Evolutionary conservation across 2,797 vertebrate genomes (phyloP), one percentile per base, ranked within the genome.

Genomic region (Avahi laniger): DNA sequence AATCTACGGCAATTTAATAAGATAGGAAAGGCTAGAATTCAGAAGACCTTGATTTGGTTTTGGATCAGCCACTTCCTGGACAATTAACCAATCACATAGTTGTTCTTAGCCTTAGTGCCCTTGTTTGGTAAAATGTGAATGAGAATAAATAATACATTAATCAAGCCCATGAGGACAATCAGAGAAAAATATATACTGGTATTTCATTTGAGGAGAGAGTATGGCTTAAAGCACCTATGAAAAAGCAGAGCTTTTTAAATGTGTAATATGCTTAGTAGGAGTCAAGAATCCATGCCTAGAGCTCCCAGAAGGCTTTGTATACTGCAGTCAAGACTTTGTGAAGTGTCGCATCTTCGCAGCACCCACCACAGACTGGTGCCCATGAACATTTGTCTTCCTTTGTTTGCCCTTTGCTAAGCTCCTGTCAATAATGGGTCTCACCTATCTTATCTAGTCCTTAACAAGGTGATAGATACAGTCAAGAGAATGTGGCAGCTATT

Each of bases 91-190:
- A 8, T 59, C 26, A 38, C 20, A 38, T 26, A 54, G 3, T 48
- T 52, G 5, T 79, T 92, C 33, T 61, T 48, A 86, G 22, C 22
- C 10, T 70, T 46, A 73, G 15, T 90, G 28, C 18, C 48, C 48
- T 88, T 69, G 43, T 80, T 57, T 72, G 7, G 90, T 90, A 76
- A 75, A 90, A 76, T 83, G 65, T 52, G 38, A 95, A 48, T 94
- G 28, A 91, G 33, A n/a, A 22, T 83, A 79, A 75, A 57, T 54
- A 79, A 61, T 72, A 63, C 38, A 61, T 33, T 82, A 57, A 75
- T 52, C 52, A 94, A 33, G 12, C 11, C n/a, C n/a, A 20, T 46
- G 33, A 91, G 15, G 41, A 94, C 50, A 89, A 54, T 87, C 8
- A n/a, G 48, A 89, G 61, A 78, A 73, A 87, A 79, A 69, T 24